Conservation (phyloP, 1,140 invertebrate genomes). For the Penaeus japonicus region DNA sequence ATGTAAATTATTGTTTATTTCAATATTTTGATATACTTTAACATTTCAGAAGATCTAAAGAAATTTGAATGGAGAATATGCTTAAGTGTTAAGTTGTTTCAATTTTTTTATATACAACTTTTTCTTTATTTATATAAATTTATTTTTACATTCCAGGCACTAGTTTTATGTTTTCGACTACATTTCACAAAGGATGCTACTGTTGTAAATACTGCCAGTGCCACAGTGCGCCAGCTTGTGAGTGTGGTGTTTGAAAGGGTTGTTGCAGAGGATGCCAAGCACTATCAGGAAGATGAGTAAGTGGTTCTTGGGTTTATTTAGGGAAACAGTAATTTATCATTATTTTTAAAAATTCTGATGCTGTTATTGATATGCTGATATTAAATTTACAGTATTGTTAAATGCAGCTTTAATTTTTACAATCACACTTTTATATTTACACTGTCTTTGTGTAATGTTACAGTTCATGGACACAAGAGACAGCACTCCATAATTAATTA, state of each 20-base stretch:
- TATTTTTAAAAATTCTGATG: neutral
- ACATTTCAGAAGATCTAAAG: too few species aligned
- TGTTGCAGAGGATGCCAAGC: constrained; percentile 68
- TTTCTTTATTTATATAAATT: constrained; percentile 28
- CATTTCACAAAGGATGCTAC: constrained; percentile 93
- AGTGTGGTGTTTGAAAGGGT: constrained; percentile 96
- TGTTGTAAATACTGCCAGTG: constrained; percentile 95
- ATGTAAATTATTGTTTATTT: too few species aligned
- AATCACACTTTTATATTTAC: too few species aligned
- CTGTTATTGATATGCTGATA: too few species aligned
- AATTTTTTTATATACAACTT: neutral
- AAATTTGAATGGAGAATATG: too few species aligned
- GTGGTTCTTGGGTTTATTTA: neutral
- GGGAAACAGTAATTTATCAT: neutral
- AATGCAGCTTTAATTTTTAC: too few species aligned
- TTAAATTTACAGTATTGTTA: too few species aligned
- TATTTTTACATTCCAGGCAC: constrained; percentile 73
- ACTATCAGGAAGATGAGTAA: constrained; percentile 30
- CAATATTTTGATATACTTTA: too few species aligned
- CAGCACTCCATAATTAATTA: too few species aligned
- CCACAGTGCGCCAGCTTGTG: constrained; percentile 95
- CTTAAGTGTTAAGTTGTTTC: neutral
- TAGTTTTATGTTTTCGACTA: constrained; percentile 94
- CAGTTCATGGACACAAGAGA: too few species aligned
- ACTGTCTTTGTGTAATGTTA: too few species aligned